phyloP scores from a whole-genome alignment of 2,888 invertebrate genomes.

The Cyclophora punctaria region DNA sequence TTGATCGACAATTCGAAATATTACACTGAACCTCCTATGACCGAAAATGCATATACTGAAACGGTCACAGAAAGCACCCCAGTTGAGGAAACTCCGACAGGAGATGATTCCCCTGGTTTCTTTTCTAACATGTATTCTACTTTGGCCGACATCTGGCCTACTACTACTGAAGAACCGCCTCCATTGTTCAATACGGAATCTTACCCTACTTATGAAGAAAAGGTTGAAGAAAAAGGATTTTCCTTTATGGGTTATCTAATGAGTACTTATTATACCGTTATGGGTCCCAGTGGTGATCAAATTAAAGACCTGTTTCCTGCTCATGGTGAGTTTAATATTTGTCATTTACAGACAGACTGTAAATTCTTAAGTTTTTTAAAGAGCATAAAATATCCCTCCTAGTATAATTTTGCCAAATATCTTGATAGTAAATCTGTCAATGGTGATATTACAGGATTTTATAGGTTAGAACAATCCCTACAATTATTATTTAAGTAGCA shows the following conservation, averaged over 20 bases:
- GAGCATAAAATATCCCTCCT: too few relatives aligned
- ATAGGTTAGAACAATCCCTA: too few relatives aligned
- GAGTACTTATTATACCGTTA: slow-evolving; percentile 43
- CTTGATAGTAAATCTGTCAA: too few relatives aligned
- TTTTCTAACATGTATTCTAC: slow-evolving; percentile 50
- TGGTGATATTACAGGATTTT: too few relatives aligned
- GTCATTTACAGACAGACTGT: too few relatives aligned
- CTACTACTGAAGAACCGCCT: slow-evolving; percentile 43
- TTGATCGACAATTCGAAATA: slow-evolving; percentile 5
- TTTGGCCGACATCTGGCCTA: slow-evolving; percentile 50
- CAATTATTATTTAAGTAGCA: too few relatives aligned
- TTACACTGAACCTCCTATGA: slow-evolving; percentile 18
- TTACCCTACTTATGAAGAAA: slow-evolving; percentile 24
- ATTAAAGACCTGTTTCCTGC: slow-evolving; percentile 55
- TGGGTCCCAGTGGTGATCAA: slow-evolving; percentile 45
- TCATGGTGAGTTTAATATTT: slow-evolving; percentile 37
- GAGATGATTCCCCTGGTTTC: slow-evolving; percentile 34
- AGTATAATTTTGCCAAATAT: too few relatives aligned
- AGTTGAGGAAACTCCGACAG: slow-evolving; percentile 17
- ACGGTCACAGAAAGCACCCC: neutral
- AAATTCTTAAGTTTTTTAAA: too few relatives aligned
- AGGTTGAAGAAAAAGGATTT: slow-evolving; percentile 35
- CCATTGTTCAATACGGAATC: slow-evolving; percentile 40
- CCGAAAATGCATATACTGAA: slow-evolving; percentile 1
- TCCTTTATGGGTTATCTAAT: slow-evolving; percentile 52